Evolutionary conservation across 2,797 vertebrate genomes (phyloP).

Genomic region (Enteromius afrohamiltoni): DNA sequence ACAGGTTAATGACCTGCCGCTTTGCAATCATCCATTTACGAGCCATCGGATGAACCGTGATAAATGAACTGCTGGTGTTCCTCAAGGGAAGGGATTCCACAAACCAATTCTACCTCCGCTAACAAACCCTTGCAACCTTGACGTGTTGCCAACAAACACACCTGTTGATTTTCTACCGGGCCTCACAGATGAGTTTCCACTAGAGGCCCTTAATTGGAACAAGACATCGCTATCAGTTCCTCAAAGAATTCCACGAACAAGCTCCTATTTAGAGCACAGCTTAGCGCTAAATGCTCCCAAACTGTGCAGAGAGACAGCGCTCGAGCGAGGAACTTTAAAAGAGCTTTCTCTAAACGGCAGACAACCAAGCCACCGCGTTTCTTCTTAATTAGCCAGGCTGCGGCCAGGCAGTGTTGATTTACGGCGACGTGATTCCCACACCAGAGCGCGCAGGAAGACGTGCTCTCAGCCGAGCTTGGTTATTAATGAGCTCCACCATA

Average conservation of each 20-base stretch:
- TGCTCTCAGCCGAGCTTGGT: conserved; percentile 71
- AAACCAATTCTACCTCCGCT: conserved; percentile 50
- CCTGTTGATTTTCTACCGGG: conserved; percentile 68
- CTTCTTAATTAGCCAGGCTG: conserved; percentile 81
- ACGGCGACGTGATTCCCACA: conserved; percentile 64
- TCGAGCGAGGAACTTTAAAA: conserved; percentile 27
- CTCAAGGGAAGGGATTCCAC: conserved; percentile 68
- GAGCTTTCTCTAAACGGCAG: conserved; percentile 43
- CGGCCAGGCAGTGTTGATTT: conserved; percentile 75
- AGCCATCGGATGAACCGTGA: conserved; percentile 70
- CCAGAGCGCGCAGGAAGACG: conserved; percentile 43
- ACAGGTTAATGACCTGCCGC: conserved; percentile 75
- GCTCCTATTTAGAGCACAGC: conserved; percentile 31
- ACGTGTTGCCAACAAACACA: conserved; percentile 71
- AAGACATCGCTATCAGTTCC: conserved; percentile 60
- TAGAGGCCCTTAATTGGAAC: conserved; percentile 68
- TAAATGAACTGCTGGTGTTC: conserved; percentile 69
- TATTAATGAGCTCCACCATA: conserved; percentile 83
- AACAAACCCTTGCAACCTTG: conserved; percentile 70
- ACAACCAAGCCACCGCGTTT: conserved; percentile 61
- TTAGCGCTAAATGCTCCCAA: conserved; percentile 28
- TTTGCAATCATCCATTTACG: conserved; percentile 76
- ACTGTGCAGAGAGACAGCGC: conserved; percentile 17
- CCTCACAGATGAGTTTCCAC: conserved; percentile 35
- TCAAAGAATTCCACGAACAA: conserved; percentile 58